phyloP scores from a whole-genome alignment of 1,140 invertebrate genomes.

The Drosophila arawakana region DNA sequence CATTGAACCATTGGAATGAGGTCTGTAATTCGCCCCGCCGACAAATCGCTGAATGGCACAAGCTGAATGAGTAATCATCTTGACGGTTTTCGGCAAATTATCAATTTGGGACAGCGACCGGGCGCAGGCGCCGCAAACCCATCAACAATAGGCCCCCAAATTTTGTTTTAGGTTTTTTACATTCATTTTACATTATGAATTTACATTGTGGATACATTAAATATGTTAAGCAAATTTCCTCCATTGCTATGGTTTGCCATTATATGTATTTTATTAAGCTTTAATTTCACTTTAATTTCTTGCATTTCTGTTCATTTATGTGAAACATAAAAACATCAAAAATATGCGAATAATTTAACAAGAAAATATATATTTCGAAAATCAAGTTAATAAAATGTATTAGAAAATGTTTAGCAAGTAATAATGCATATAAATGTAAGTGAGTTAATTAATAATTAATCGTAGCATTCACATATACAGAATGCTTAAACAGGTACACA shows the following conservation, averaged over 20 bases:
- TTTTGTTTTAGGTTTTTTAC: not conserved
- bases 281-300: constrained; percentile 4
- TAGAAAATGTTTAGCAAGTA: constrained; percentile 79
- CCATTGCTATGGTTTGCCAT: not conserved
- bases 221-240: not conserved
- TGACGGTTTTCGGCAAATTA: not conserved
- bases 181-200: constrained; percentile 8
- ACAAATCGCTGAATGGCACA: constrained; percentile 99
- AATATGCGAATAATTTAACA: not conserved
- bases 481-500: constrained; percentile 36
- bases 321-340: constrained; percentile 2
- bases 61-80: constrained; percentile 92
- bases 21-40: constrained; percentile 97
- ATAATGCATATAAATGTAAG: constrained; percentile 67
- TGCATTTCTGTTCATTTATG: constrained; percentile 1
- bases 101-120: constrained; percentile 26
- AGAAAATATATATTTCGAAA: constrained; percentile 21
- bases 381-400: constrained; percentile 74
- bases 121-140: constrained; percentile 62
- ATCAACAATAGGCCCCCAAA: constrained; percentile 40
- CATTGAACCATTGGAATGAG: constrained; percentile 97
- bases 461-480: constrained; percentile 26
- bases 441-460: constrained; percentile 63
- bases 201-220: constrained; percentile 26
- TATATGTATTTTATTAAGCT: constrained; percentile 4